Evolutionary conservation across 2,113 vertebrate species (phyloP), one percentile per base, ranked within the genome.

Genomic region (Oreamnos americanus): DNA sequence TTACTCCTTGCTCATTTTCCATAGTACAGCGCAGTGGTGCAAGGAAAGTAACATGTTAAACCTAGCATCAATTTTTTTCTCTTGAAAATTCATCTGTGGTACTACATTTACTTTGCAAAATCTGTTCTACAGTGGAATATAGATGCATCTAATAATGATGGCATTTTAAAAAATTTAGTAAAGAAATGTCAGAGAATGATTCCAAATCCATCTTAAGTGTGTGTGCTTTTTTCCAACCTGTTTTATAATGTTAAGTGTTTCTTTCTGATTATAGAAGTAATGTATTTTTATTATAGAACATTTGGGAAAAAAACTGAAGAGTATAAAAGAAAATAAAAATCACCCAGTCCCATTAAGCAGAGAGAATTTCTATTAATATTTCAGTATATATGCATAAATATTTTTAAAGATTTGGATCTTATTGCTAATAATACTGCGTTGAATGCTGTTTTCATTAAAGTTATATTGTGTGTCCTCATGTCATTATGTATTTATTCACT

Each of bases 41-140:
- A 36, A 45, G 62, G 81, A 88, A 87, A 87, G 47, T 64, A 55
- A 67, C 26, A 25, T 55, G 49, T 71, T 93, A 71, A 84, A 84
- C 19, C 90, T 82, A 12, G 33, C 51, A 14, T 81, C 17, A 36
- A 0, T 17, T 81, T 87, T 95, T 94, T 64, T 58, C n/a, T 85
- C 64, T 87, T 84, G 55, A 78, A 93, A 85, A 90, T 89, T 57
- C 39, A 83, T 76, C 67, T 36, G 16, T 47, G 88, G 1, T 71
- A 86, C 36, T 91, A 19, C 16, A 43, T 94, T 86, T 91, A 91
- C 84, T 91, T 93, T 91, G 47, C 86, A 91, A 93, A 93, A 45
- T 12, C 7, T 90, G 7, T 84, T 91, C 14, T 6, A 49, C 84
- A 43, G 53, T 19, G 58, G 62, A 90, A 43, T 91, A 71, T 39